Evolutionary conservation across 2,113 vertebrate species (phyloP).

Genomic region (Corythornis cristatus): DNA sequence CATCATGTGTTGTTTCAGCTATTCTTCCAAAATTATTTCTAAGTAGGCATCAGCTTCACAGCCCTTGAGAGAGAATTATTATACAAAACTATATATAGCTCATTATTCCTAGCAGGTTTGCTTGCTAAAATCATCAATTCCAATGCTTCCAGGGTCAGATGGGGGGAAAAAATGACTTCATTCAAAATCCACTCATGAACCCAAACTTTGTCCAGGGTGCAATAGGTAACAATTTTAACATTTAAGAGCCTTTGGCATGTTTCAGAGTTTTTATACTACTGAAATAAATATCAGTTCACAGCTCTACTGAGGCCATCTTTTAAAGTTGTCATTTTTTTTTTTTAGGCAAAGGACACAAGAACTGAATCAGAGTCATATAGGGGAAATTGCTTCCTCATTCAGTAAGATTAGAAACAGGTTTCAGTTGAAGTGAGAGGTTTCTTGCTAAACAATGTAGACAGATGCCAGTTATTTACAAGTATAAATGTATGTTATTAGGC

Average conservation of each 20-base stretch:
- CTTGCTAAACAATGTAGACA: not conserved
- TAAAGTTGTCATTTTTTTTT: slow-evolving; percentile 15
- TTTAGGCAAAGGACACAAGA: slow-evolving; percentile 44
- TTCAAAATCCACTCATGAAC: slow-evolving; percentile 31
- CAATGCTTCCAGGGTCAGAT: slow-evolving; percentile 20
- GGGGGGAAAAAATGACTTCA: slow-evolving; percentile 24
- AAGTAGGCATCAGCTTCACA: slow-evolving; percentile 46
- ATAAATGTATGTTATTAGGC: not conserved
- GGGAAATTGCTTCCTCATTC: slow-evolving; percentile 54
- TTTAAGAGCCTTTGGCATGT: slow-evolving; percentile 14
- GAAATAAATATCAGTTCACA: slow-evolving; percentile 33
- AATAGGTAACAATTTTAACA: slow-evolving; percentile 40
- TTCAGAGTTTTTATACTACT: slow-evolving; percentile 40
- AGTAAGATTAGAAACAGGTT: slow-evolving; percentile 55
- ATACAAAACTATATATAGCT: slow-evolving; percentile 15
- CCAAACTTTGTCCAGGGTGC: slow-evolving; percentile 30
- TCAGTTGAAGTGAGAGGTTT: not conserved
- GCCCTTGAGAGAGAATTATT: slow-evolving; percentile 38
- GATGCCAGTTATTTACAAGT: slow-evolving; percentile 6
- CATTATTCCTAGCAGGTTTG: slow-evolving; percentile 31
- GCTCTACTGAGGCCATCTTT: slow-evolving; percentile 36
- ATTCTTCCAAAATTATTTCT: slow-evolving; percentile 63
- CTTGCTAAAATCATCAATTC: slow-evolving; percentile 44
- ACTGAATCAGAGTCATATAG: slow-evolving; percentile 16
- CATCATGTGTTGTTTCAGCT: slow-evolving; percentile 70